Percentiles rank a stretch among this genome's conserved stretches.
Evolutionary conservation across 2,113 vertebrate species (phyloP).

Genomic region (Megalops atlanticus): DNA sequence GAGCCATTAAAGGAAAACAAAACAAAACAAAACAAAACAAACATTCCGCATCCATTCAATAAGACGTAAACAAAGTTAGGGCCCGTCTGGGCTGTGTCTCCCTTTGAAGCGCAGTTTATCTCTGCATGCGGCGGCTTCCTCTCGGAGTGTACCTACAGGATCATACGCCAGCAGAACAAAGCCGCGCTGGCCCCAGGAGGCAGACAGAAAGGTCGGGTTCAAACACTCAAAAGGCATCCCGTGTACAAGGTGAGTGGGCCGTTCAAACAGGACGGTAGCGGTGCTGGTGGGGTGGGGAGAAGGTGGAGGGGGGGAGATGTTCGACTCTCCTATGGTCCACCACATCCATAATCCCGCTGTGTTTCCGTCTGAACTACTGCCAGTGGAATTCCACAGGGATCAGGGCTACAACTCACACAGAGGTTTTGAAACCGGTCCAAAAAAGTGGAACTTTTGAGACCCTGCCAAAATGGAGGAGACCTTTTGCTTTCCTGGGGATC

Average conservation of each 20-base stretch:
- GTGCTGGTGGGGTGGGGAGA: background rate
- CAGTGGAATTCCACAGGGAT: constrained; percentile 2
- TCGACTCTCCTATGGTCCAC: background rate
- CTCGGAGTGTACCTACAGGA: background rate
- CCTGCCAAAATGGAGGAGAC: background rate
- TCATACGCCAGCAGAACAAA: background rate
- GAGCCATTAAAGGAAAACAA: background rate
- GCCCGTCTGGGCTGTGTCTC: background rate
- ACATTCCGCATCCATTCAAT: background rate
- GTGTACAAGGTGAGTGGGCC: background rate
- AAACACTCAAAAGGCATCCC: background rate
- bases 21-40: background rate
- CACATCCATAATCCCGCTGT: background rate
- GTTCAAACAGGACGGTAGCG: background rate
- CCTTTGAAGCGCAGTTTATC: background rate
- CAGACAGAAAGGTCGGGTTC: background rate
- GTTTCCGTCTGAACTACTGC: background rate
- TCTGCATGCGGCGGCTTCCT: background rate
- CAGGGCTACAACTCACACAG: background rate
- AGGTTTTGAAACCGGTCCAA: background rate
- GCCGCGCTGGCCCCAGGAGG: background rate
- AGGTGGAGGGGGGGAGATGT: no score
- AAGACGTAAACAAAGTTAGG: background rate
- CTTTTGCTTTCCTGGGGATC: background rate
- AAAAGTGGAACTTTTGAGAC: background rate